These are phyloP conservation scores for Chaetogeoica ovagalla DNA, from an alignment of 2,888 invertebrate species.

Conservation along the genomic window DNA sequence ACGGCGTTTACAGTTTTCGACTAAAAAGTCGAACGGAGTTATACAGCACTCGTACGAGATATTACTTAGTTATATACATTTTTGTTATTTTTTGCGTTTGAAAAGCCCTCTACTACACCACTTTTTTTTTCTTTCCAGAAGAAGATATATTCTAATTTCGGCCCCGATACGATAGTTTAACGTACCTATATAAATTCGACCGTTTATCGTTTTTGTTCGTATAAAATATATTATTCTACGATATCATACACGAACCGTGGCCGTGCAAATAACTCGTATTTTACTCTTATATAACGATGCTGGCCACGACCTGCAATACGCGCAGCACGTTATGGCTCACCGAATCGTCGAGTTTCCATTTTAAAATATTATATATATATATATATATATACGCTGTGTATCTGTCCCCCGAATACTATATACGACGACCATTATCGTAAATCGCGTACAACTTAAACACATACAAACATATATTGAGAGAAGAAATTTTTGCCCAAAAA, in stretches of 20 bases:
- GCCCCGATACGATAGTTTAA: neutral
- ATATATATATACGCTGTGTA: too few species aligned
- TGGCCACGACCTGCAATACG: neutral
- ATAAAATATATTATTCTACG: too few species aligned
- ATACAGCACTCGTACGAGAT: too few species aligned
- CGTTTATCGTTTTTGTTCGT: constrained; percentile 34
- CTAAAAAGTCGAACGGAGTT: too few species aligned
- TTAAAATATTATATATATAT: too few species aligned
- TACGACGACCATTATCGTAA: constrained; percentile 19
- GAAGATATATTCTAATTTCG: constrained; percentile 21
- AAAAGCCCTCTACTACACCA: neutral
- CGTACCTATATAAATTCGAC: constrained; percentile 33
- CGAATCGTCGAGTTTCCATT: neutral
- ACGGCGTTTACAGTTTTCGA: too few species aligned
- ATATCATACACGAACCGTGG: too few species aligned
- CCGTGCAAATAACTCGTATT: too few species aligned
- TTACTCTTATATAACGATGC: neutral
- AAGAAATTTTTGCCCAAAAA: neutral
- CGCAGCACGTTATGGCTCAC: neutral
- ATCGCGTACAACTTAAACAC: neutral
- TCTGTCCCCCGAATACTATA: too few species aligned
- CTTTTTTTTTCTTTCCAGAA: neutral
- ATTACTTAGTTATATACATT: too few species aligned
- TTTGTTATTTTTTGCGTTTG: neutral
- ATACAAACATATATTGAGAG: neutral